A percentile compares a stretch with the other conserved stretches of the same genome.
Evolutionary conservation across 1,140 invertebrate genomes (phyloP).

Genomic region (Listronotus bonariensis): DNA sequence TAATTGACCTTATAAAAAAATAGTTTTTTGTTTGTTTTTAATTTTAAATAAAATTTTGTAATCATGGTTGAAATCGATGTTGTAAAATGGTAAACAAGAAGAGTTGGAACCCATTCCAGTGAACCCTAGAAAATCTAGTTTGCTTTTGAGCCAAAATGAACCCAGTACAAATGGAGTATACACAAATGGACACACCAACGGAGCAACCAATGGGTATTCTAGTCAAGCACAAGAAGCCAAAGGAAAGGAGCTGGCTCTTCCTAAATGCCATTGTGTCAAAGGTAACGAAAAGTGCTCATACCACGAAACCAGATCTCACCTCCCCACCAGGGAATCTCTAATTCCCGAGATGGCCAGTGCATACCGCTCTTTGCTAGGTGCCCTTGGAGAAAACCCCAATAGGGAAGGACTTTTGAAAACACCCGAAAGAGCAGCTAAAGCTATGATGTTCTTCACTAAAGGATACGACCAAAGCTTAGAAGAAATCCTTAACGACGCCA

Average conservation of each 20-base stretch:
- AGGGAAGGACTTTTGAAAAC: conserved; percentile 95
- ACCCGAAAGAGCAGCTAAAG: conserved; percentile 96
- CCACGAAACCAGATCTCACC: conserved; percentile 84
- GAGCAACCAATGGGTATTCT: conserved; percentile 7
- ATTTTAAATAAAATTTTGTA: neutral
- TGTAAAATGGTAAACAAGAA: conserved; percentile 19
- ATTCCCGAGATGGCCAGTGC: conserved; percentile 85
- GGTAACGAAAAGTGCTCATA: conserved; percentile 89
- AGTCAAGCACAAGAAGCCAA: neutral
- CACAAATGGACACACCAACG: conserved; percentile 1
- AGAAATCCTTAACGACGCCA: conserved; percentile 95
- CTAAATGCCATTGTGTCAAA: conserved; percentile 54
- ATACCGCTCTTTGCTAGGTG: conserved; percentile 76
- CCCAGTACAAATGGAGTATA: conserved; percentile 4
- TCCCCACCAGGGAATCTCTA: conserved; percentile 83
- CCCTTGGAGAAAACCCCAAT: conserved; percentile 90
- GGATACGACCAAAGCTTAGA: conserved; percentile 96
- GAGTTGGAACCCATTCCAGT: conserved; percentile 9
- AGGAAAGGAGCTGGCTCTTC: conserved; percentile 15
- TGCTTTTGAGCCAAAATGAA: conserved; percentile 1
- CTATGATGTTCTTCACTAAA: conserved; percentile 99
- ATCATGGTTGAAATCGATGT: conserved; percentile 31
- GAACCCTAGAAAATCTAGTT: conserved; percentile 10
- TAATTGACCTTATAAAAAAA: neutral
- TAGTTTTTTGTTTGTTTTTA: conserved; percentile 8